Conservation (phyloP, 2,888 invertebrate species). For the Sisyra terminalis region DNA sequence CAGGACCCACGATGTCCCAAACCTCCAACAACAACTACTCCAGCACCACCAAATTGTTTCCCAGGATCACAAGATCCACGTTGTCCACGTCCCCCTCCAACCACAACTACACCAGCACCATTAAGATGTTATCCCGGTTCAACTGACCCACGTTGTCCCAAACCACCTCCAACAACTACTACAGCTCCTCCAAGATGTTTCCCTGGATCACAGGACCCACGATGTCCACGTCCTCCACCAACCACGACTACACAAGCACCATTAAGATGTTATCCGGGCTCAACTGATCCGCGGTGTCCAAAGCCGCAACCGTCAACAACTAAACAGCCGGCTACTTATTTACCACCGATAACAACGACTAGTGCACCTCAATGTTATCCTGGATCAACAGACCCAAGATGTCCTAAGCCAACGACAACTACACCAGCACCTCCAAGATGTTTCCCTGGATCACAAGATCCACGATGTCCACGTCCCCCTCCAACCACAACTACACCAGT, state of each 20-base stretch:
- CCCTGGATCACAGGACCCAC: conserved; percentile 23
- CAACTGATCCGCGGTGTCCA: conserved; percentile 16
- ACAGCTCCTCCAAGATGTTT: conserved; percentile 18
- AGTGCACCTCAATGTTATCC: conserved; percentile 19
- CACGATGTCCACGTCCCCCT: conserved; percentile 20
- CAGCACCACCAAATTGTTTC: conserved; percentile 16
- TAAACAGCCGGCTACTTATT: conserved; percentile 10
- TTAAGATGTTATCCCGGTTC: conserved; percentile 18
- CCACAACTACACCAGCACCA: conserved; percentile 17
- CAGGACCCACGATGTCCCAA: conserved; percentile 23
- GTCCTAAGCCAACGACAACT: conserved; percentile 16
- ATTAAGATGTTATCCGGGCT: conserved; percentile 15
- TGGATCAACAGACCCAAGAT: conserved; percentile 18
- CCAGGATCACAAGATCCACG: conserved; percentile 18
- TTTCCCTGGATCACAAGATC: conserved; percentile 18
- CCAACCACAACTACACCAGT: conserved; percentile 12
- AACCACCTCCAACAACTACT: conserved; percentile 17
- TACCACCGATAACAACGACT: conserved; percentile 10
- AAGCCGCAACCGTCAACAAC: conserved; percentile 11
- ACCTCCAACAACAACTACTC: conserved; percentile 15
- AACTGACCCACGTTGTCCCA: conserved; percentile 19
- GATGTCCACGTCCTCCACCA: conserved; percentile 21
- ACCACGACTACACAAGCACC: conserved; percentile 20
- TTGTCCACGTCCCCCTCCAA: conserved; percentile 15
- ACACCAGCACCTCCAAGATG: conserved; percentile 12